A percentile compares a stretch with the other conserved stretches of the same genome.
Evolutionary conservation across 2,797 vertebrate genomes (phyloP).

Genomic region (Crocodylus rhombifer): DNA sequence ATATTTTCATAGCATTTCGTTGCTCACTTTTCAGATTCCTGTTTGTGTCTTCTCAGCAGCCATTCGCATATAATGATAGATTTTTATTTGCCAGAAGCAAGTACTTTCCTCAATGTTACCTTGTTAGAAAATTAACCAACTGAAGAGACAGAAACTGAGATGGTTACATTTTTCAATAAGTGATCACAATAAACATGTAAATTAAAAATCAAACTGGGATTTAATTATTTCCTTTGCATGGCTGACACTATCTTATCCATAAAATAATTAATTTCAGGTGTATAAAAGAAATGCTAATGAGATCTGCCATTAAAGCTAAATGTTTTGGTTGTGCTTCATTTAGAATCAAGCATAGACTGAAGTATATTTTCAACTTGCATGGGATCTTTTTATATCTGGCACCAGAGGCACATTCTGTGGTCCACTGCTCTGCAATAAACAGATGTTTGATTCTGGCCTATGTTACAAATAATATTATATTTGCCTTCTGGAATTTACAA

Average conservation of each 20-base stretch:
- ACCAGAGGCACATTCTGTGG: constrained; percentile 67
- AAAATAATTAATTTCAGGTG: constrained; percentile 50
- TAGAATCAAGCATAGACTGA: constrained; percentile 19
- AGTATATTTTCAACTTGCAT: constrained; percentile 10
- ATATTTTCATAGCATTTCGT: neutral
- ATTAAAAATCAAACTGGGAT: constrained; percentile 30
- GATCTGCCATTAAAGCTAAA: neutral
- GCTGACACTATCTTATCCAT: constrained; percentile 9
- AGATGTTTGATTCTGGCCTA: constrained; percentile 68
- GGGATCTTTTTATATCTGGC: constrained; percentile 47
- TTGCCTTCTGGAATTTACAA: constrained; percentile 63
- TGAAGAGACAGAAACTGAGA: constrained; percentile 27
- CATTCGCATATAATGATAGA: constrained; percentile 3
- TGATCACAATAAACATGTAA: constrained; percentile 47
- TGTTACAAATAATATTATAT: constrained; percentile 46
- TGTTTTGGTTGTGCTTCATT: constrained; percentile 52
- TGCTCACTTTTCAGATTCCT: neutral
- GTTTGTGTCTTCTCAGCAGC: neutral
- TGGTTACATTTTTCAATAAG: constrained; percentile 17
- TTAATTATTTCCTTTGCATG: constrained; percentile 28
- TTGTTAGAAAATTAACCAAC: constrained; percentile 25
- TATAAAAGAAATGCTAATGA: constrained; percentile 41
- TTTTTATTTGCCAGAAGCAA: constrained; percentile 37
- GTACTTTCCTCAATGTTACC: constrained; percentile 34
- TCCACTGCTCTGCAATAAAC: constrained; percentile 62